phyloP scores from a whole-genome alignment of 2,888 invertebrate species.

The Galerucella nymphaeae region DNA sequence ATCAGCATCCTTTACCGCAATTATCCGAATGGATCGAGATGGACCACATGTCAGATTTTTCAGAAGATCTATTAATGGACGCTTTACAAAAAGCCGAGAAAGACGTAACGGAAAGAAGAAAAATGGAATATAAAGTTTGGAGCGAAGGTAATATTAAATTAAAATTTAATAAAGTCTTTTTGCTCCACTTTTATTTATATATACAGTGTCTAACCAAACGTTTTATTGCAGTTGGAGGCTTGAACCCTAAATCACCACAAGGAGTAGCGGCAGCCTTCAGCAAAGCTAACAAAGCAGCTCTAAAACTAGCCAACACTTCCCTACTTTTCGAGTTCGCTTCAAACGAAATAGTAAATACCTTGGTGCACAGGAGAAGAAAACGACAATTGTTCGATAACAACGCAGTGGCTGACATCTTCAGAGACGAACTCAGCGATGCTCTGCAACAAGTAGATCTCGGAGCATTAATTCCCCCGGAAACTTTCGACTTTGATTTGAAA shows the following conservation, averaged over 20 bases:
- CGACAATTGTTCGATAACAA: slow-evolving; percentile 80
- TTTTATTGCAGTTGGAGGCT: slow-evolving; percentile 74
- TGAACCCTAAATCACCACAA: slow-evolving; percentile 86
- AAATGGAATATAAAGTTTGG: slow-evolving; percentile 86
- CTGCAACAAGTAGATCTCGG: slow-evolving; percentile 83
- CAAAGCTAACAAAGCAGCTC: slow-evolving; percentile 86
- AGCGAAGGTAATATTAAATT: slow-evolving; percentile 67
- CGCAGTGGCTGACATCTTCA: slow-evolving; percentile 68
- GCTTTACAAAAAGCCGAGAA: slow-evolving; percentile 84
- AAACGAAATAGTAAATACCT: slow-evolving; percentile 82
- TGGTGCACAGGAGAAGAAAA: slow-evolving; percentile 71
- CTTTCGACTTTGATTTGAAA: slow-evolving; percentile 72
- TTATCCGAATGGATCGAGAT: slow-evolving; percentile 78
- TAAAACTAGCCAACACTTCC: slow-evolving; percentile 86
- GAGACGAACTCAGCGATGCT: slow-evolving; percentile 79
- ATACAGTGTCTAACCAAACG: not conserved
- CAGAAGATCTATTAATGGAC: slow-evolving; percentile 77
- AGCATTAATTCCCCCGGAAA: slow-evolving; percentile 74
- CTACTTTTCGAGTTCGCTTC: slow-evolving; percentile 88
- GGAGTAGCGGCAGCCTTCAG: slow-evolving; percentile 92
- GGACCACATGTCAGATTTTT: slow-evolving; percentile 74
- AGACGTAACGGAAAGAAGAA: slow-evolving; percentile 79
- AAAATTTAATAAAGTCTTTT: too few species aligned
- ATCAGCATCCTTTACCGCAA: slow-evolving; percentile 76
- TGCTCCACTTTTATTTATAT: too few species aligned